Evolutionary conservation across 2,888 invertebrate species (phyloP), one percentile per base, ranked within the genome.

Genomic region (Phorcus lineatus): DNA sequence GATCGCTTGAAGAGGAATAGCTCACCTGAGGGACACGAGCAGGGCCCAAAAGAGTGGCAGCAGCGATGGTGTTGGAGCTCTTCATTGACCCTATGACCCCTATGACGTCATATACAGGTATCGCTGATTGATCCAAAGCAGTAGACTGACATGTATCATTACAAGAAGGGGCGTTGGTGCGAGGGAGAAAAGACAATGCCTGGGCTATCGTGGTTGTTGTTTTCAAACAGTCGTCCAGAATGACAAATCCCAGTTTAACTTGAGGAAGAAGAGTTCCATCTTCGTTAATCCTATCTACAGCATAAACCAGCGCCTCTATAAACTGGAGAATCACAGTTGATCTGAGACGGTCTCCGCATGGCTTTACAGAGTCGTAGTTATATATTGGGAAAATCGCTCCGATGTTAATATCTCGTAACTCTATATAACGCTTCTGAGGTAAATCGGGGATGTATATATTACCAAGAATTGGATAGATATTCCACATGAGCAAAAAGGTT

Each of bases 211-310:
- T 87, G 0, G 87, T 88, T 16, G 81, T 85, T 3, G 84, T 79
- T 62, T 85, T 88, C 75, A 83, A 80, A 77, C 90, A 90, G 78
- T 88, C 88, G 78, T 90, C 90, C 13, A 88, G 78, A 6, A 89
- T 86, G 47, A 86, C 86, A 54, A 84, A 87, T 0, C 90, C 90
- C 3, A 90, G 82, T 4, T 78, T 78, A 6, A 85, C 57, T 47
- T 86, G 82, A 2, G 85, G 85, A 19, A 90, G 83, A 9, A 88
- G 36, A 22, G 77, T 53, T 0, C 80, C 22, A n/a, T 80, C 75
- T n/a, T 78, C 67, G 84, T 90, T 90, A 54, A 89, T 83, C 24
- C 78, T 31, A 0, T 85, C 57, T 17, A 90, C 82, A 79, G 88
- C 87, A 74, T 80, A 90, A 13, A 82, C 83, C 74, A 89, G 78